These are phyloP conservation scores for Hypselothyrea guttata DNA, from an alignment of 2,888 invertebrate species.

Conservation along the genomic window DNA sequence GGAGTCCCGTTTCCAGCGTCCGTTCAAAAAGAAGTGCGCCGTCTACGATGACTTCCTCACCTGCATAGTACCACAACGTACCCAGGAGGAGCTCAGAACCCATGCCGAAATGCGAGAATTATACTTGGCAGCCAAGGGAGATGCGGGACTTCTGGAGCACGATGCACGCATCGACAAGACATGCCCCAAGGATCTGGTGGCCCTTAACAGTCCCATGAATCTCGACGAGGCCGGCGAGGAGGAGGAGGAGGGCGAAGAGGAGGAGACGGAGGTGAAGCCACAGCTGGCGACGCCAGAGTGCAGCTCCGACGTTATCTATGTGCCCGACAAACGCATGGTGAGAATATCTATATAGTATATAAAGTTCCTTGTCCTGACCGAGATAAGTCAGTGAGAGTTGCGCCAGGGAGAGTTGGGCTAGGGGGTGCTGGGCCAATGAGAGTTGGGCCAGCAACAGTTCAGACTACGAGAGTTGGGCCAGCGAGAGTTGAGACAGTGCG, in stretches of 20 bases:
- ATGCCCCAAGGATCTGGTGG: conserved; percentile 60
- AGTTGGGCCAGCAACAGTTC: too few relatives aligned
- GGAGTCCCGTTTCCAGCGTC: conserved; percentile 65
- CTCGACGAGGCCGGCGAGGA: conserved; percentile 51
- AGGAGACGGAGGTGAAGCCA: conserved; percentile 56
- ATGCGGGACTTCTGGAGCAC: conserved; percentile 56
- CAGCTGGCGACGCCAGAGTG: conserved; percentile 70
- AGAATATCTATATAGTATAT: conserved; percentile 19
- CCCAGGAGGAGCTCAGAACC: conserved; percentile 55
- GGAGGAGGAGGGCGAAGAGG: conserved; percentile 39
- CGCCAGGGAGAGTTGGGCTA: too few relatives aligned
- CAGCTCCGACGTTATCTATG: conserved; percentile 63
- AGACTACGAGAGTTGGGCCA: too few relatives aligned
- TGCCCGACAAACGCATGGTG: conserved; percentile 75
- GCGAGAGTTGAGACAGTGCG: too few relatives aligned
- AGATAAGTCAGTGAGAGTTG: too few relatives aligned
- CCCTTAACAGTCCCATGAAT: conserved; percentile 67
- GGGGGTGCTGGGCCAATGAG: too few relatives aligned
- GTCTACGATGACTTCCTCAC: conserved; percentile 57
- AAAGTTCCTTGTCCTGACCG: too few relatives aligned
- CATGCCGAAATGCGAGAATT: conserved; percentile 71
- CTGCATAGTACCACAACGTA: conserved; percentile 71
- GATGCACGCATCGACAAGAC: conserved; percentile 46
- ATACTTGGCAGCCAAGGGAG: conserved; percentile 43
- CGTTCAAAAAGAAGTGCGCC: conserved; percentile 58